phyloP scores from a whole-genome alignment of 2,888 invertebrate genomes.

The Oscheius sp. region DNA sequence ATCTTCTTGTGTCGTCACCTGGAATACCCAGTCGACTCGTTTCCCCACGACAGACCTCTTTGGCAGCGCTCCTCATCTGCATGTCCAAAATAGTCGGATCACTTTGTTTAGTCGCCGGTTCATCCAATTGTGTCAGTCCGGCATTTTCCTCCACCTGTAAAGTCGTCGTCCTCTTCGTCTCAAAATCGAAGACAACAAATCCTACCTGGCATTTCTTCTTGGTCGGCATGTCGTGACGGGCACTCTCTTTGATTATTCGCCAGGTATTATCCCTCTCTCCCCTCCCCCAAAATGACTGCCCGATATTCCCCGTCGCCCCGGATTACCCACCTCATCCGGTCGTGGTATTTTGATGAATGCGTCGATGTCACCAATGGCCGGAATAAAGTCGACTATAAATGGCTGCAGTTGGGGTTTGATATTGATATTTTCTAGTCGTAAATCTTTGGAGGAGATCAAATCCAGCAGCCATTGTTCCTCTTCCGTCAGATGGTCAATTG shows the following conservation, averaged over 20 bases:
- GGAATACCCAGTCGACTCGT: slow-evolving; percentile 4
- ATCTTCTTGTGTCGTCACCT: slow-evolving; percentile 44
- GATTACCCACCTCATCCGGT: slow-evolving; percentile 79
- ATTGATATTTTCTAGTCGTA: slow-evolving; percentile 10
- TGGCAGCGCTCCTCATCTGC: slow-evolving; percentile 84
- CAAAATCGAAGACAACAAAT: too few species aligned
- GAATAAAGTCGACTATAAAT: slow-evolving; percentile 95
- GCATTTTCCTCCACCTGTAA: slow-evolving; percentile 69
- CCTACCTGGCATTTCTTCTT: slow-evolving; percentile 27
- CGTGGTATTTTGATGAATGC: slow-evolving; percentile 89
- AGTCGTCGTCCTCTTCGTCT: too few species aligned
- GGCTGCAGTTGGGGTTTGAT: slow-evolving; percentile 90
- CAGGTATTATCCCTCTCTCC: not conserved
- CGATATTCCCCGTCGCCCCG: not conserved
- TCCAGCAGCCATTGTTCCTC: slow-evolving; percentile 34
- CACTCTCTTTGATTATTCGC: not conserved
- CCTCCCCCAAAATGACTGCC: not conserved
- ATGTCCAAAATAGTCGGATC: slow-evolving; percentile 93
- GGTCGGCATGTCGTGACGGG: slow-evolving; percentile 21
- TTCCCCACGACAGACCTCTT: slow-evolving; percentile 73
- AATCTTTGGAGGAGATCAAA: slow-evolving; percentile 11
- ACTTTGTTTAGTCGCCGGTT: slow-evolving; percentile 93
- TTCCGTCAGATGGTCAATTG: slow-evolving; percentile 15
- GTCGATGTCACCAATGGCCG: slow-evolving; percentile 97
- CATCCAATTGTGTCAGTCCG: slow-evolving; percentile 79